Conservation (phyloP, 2,888 invertebrate genomes). For the Diarsia rubi region DNA sequence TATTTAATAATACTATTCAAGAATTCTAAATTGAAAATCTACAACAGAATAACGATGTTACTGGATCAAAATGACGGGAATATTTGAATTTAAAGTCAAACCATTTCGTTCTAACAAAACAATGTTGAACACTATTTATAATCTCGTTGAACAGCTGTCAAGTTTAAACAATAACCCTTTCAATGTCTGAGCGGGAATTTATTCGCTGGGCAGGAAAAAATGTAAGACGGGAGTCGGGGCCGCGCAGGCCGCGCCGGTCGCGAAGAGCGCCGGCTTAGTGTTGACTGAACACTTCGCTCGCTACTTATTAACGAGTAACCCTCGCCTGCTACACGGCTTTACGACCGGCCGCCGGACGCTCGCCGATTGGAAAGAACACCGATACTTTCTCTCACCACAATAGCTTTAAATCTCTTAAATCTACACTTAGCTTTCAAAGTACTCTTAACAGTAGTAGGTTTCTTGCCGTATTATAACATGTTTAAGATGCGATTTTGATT, state of each 20-base stretch:
- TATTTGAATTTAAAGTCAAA: slow-evolving; percentile 17
- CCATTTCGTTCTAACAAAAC: slow-evolving; percentile 28
- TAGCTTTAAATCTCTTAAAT: slow-evolving; percentile 23
- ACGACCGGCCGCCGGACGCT: neutral
- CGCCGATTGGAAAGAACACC: neutral
- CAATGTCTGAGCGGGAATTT: slow-evolving; percentile 27
- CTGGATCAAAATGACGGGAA: slow-evolving; percentile 4
- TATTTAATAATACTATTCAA: slow-evolving; percentile 27
- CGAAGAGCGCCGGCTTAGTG: slow-evolving; percentile 35
- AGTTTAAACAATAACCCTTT: slow-evolving; percentile 45
- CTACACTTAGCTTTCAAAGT: slow-evolving; percentile 3
- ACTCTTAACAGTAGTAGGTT: slow-evolving; percentile 11
- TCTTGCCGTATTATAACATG: slow-evolving; percentile 16
- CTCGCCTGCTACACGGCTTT: slow-evolving; percentile 28
- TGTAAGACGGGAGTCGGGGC: slow-evolving; percentile 29
- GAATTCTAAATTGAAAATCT: slow-evolving; percentile 31
- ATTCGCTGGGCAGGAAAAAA: slow-evolving; percentile 33
- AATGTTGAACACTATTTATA: slow-evolving; percentile 18
- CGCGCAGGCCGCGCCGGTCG: slow-evolving; percentile 11
- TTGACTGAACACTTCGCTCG: slow-evolving; percentile 59
- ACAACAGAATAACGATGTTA: slow-evolving; percentile 21
- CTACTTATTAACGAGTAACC: slow-evolving; percentile 46
- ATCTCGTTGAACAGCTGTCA: slow-evolving; percentile 30
- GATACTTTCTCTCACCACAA: slow-evolving; percentile 8
- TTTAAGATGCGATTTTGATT: slow-evolving; percentile 26